Conservation (phyloP, 2,797 vertebrate genomes). For the Tapera naevia region DNA sequence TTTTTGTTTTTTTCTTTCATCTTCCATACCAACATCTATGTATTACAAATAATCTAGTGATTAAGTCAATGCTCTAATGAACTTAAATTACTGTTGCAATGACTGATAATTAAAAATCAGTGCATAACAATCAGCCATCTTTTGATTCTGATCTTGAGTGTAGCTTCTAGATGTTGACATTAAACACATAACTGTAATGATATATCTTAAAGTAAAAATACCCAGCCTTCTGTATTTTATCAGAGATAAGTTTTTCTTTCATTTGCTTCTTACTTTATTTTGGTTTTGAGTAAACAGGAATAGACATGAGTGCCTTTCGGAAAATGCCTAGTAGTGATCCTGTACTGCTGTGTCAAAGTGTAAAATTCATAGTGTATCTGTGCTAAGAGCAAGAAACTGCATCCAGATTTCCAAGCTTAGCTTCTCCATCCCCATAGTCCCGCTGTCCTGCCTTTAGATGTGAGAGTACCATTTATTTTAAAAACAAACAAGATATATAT, state of each 20-base stretch:
- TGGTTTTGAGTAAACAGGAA: neutral
- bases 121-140: neutral
- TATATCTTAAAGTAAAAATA: neutral
- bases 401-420: neutral
- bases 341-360: neutral
- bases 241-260: neutral
- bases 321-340: neutral
- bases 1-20: neutral
- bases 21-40: neutral
- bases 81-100: neutral
- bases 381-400: neutral
- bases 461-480: neutral
- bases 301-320: neutral
- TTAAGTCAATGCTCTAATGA: neutral
- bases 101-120: neutral
- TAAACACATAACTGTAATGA: neutral
- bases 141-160: neutral
- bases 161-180: neutral
- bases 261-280: neutral
- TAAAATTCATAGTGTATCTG: neutral
- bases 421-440: neutral
- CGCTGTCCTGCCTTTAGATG: neutral
- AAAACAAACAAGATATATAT: neutral
- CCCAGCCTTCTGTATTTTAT: neutral
- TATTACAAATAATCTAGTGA: neutral